phyloP scores from a whole-genome alignment of 2,888 invertebrate genomes.

The Leptopilina syphax region DNA sequence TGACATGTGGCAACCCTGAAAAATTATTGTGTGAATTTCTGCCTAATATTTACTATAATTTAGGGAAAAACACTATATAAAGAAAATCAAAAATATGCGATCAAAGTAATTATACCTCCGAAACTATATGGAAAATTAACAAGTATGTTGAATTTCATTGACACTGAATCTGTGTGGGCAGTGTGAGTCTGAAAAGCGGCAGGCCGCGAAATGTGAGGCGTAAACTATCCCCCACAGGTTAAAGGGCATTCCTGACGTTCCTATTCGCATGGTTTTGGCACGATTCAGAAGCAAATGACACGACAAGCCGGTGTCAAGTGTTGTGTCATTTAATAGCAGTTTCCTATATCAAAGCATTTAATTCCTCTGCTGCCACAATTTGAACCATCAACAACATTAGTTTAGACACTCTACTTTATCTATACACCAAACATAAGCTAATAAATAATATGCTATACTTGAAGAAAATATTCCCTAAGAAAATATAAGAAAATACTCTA shows the following conservation, averaged over 20 bases:
- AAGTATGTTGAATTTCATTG: background rate
- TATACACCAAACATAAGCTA: too few species aligned
- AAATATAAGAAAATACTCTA: too few species aligned
- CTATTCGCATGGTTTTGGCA: constrained; percentile 55
- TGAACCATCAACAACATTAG: background rate
- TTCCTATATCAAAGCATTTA: constrained; percentile 67
- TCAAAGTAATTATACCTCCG: too few species aligned
- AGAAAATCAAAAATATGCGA: too few species aligned
- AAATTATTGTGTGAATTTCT: too few species aligned
- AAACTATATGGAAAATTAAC: too few species aligned
- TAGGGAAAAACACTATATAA: too few species aligned
- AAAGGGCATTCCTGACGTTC: constrained; percentile 57
- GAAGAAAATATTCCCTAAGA: too few species aligned
- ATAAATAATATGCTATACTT: too few species aligned
- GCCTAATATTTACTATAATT: too few species aligned
- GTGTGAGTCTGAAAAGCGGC: constrained; percentile 49
- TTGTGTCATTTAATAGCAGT: constrained; percentile 63
- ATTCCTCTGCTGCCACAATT: constrained; percentile 32
- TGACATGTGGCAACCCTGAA: too few species aligned
- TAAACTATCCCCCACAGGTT: constrained; percentile 51
- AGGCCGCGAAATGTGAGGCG: constrained; percentile 44
- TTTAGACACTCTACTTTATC: too few species aligned
- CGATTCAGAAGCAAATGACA: constrained; percentile 59
- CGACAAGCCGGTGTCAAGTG: constrained; percentile 64
- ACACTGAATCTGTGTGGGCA: background rate